Conservation (phyloP, 2,113 vertebrate genomes). For the Hippocampus zosterae region DNA sequence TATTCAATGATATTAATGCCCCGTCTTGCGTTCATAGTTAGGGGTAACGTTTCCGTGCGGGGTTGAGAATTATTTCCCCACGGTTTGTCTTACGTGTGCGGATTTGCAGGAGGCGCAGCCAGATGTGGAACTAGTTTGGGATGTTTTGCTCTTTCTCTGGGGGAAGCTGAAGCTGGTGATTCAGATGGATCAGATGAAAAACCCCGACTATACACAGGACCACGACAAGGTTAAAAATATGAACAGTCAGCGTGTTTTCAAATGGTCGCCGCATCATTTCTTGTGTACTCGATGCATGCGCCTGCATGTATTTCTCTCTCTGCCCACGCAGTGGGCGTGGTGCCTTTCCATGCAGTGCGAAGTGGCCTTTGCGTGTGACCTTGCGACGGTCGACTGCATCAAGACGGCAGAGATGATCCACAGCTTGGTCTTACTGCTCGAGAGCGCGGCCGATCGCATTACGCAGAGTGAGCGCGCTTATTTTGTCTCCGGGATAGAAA, state of each 20-base stretch:
- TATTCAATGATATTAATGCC: background rate
- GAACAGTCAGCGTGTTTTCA: conserved; percentile 67
- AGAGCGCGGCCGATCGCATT: conserved; percentile 65
- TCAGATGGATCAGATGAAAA: conserved; percentile 57
- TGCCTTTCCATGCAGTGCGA: conserved; percentile 80
- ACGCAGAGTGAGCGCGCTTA: background rate
- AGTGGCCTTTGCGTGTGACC: conserved; percentile 69
- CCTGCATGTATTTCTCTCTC: background rate
- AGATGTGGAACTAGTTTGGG: conserved; percentile 78
- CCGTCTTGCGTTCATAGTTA: too few relatives aligned
- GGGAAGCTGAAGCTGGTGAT: conserved; percentile 76
- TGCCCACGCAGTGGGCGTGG: conserved; percentile 77
- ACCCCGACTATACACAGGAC: conserved; percentile 56
- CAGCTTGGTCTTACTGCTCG: conserved; percentile 71
- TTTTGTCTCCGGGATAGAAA: background rate
- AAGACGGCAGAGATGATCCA: conserved; percentile 78
- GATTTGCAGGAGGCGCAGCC: conserved; percentile 70
- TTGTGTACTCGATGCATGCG: background rate
- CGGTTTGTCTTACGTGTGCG: conserved; percentile 3
- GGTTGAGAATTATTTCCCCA: background rate
- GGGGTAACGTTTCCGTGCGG: too few relatives aligned
- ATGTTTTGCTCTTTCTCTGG: conserved; percentile 81
- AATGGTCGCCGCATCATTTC: background rate
- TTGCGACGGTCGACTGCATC: conserved; percentile 66
- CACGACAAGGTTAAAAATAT: conserved; percentile 61